Conservation (phyloP, 2,888 invertebrate genomes). For the Coenonympha glycerion region DNA sequence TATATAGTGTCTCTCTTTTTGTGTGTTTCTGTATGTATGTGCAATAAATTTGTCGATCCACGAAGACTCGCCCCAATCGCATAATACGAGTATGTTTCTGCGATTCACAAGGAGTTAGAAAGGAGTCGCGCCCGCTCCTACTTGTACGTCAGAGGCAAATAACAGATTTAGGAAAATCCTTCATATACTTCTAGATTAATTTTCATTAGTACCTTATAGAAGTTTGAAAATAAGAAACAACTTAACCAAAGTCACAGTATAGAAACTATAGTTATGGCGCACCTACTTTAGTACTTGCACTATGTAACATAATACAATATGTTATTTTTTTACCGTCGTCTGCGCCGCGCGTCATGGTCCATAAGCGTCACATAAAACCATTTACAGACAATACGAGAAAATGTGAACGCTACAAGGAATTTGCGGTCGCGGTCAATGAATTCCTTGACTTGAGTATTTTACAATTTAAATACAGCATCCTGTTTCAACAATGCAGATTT, state of each 20-base stretch:
- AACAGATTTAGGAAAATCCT: too few relatives aligned
- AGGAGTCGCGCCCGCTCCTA: too few relatives aligned
- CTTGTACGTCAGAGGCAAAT: too few relatives aligned
- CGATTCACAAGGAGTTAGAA: too few relatives aligned
- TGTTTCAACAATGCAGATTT: conserved; percentile 6
- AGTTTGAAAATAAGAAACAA: background rate
- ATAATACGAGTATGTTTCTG: too few relatives aligned
- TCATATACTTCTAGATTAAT: too few relatives aligned
- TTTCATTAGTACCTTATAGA: background rate
- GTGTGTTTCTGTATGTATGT: too few relatives aligned
- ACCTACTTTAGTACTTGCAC: background rate
- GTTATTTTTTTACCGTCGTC: conserved; percentile 17
- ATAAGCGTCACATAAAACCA: conserved; percentile 21
- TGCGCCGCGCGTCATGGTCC: conserved; percentile 17
- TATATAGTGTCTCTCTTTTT: too few relatives aligned
- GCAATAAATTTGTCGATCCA: too few relatives aligned
- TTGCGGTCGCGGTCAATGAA: conserved; percentile 15
- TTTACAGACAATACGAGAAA: conserved; percentile 25
- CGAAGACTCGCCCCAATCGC: too few relatives aligned
- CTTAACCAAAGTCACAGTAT: background rate
- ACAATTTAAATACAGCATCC: conserved; percentile 19
- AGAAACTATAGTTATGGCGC: background rate
- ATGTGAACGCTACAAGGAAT: conserved; percentile 13
- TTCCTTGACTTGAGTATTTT: conserved; percentile 16
- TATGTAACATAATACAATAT: conserved; percentile 15